Percentiles rank a stretch among this genome's conserved stretches.
Evolutionary conservation across 1,140 invertebrate genomes (phyloP).

Genomic region (Catajapyx aquilonaris): DNA sequence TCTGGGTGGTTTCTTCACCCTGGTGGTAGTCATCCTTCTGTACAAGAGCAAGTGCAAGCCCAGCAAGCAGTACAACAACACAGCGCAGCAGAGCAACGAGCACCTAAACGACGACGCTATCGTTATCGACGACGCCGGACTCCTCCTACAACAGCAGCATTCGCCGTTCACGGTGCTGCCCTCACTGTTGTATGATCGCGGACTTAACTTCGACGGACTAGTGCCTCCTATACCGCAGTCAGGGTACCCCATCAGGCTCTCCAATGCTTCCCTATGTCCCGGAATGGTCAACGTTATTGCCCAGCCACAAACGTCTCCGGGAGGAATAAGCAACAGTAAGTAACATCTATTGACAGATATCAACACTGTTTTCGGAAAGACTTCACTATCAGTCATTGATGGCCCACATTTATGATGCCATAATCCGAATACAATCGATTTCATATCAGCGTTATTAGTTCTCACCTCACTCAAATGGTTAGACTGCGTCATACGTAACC

Average conservation of each 20-base stretch:
- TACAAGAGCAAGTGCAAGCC: constrained; percentile 54
- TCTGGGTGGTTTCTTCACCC: constrained; percentile 62
- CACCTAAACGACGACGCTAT: constrained; percentile 31
- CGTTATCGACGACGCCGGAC: neutral
- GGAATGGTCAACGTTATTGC: too few relatives aligned
- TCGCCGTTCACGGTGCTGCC: neutral
- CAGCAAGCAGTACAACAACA: constrained; percentile 15
- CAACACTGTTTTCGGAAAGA: too few relatives aligned
- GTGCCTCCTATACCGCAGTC: neutral
- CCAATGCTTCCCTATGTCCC: neutral
- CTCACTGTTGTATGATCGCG: neutral
- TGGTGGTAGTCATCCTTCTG: constrained; percentile 67
- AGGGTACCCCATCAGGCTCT: neutral
- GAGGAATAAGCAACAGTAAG: too few relatives aligned
- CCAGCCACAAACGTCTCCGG: too few relatives aligned
- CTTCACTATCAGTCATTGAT: too few relatives aligned
- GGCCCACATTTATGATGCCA: too few relatives aligned
- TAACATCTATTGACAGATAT: too few relatives aligned
- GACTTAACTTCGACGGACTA: neutral
- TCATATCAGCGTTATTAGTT: too few relatives aligned
- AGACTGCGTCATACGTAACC: too few relatives aligned
- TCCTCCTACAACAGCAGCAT: neutral
- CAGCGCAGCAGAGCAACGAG: constrained; percentile 21
- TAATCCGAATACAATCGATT: too few relatives aligned
- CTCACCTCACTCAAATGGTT: too few relatives aligned